phyloP scores from a whole-genome alignment of 2,797 vertebrate genomes.

The Arvicola amphibius region DNA sequence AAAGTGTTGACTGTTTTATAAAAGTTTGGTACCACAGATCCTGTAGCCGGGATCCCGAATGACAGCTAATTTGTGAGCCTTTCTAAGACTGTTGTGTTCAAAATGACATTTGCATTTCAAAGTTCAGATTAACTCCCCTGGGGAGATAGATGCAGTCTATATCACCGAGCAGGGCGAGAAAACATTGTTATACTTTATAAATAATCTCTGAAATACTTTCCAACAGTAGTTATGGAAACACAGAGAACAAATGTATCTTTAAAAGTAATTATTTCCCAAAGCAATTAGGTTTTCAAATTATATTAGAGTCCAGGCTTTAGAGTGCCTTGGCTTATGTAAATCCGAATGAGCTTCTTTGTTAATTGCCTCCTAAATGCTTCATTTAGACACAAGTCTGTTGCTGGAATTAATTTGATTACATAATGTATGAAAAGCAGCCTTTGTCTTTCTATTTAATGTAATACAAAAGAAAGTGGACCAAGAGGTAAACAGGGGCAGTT shows the following conservation, averaged over 20 bases:
- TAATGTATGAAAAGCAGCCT: slow-evolving; percentile 34
- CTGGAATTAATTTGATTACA: slow-evolving; percentile 70
- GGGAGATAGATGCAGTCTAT: not conserved
- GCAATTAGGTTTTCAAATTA: slow-evolving; percentile 56
- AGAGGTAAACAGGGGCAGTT: not conserved
- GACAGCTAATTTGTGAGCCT: not conserved
- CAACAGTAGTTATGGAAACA: slow-evolving; percentile 34
- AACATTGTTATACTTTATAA: slow-evolving; percentile 8
- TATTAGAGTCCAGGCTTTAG: slow-evolving; percentile 61
- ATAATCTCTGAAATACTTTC: slow-evolving; percentile 24
- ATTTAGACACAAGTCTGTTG: slow-evolving; percentile 43
- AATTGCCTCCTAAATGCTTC: slow-evolving; percentile 59
- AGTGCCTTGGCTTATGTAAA: slow-evolving; percentile 54
- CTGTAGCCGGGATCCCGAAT: not conserved
- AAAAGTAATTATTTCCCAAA: slow-evolving; percentile 44
- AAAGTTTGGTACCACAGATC: slow-evolving; percentile 32
- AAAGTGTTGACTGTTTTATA: not conserved
- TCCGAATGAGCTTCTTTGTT: slow-evolving; percentile 37
- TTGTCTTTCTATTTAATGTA: slow-evolving; percentile 5
- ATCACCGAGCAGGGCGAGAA: not conserved
- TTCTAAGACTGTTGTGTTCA: slow-evolving; percentile 3
- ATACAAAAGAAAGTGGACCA: slow-evolving; percentile 25
- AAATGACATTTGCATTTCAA: slow-evolving; percentile 22
- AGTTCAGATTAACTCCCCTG: slow-evolving; percentile 54
- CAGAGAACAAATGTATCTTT: slow-evolving; percentile 26